phyloP scores from a whole-genome alignment of 2,888 invertebrate species.

The Drosophila mimica region DNA sequence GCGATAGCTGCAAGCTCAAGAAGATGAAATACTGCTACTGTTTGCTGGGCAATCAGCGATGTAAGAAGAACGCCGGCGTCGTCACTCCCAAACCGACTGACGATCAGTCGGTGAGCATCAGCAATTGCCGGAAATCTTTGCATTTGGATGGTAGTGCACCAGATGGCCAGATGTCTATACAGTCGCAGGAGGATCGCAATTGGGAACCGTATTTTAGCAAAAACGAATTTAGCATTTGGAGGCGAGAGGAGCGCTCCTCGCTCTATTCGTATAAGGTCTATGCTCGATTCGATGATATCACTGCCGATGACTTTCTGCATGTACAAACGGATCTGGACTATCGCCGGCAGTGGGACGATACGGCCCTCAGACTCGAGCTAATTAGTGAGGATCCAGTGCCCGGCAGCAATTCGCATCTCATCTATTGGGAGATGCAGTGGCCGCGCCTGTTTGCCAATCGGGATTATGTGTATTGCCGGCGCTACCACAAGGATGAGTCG shows the following conservation, averaged over 20 bases:
- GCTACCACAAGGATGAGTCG: conserved; percentile 87
- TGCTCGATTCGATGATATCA: conserved; percentile 92
- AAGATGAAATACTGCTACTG: conserved; percentile 82
- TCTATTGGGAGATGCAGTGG: conserved; percentile 96
- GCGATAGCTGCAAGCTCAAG: conserved; percentile 74
- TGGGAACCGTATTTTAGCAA: conserved; percentile 92
- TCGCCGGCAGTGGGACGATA: conserved; percentile 92
- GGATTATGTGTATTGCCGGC: conserved; percentile 93
- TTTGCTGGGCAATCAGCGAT: conserved; percentile 71
- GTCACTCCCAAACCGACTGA: conserved; percentile 12
- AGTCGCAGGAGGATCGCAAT: conserved; percentile 63
- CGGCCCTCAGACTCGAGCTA: conserved; percentile 90
- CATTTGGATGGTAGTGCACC: conserved; percentile 38
- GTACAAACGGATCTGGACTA: conserved; percentile 93
- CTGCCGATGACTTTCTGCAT: conserved; percentile 91
- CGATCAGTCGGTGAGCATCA: conserved; percentile 80
- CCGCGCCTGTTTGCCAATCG: conserved; percentile 93
- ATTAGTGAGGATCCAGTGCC: conserved; percentile 88
- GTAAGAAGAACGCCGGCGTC: conserved; percentile 57
- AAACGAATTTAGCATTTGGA: conserved; percentile 92
- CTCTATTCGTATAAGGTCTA: conserved; percentile 94
- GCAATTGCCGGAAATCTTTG: conserved; percentile 84
- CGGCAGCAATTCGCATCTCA: conserved; percentile 88
- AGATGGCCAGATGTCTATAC: conserved; percentile 58
- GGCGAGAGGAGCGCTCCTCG: conserved; percentile 89